Conservation (phyloP, 2,113 vertebrate genomes). For the Rafetus swinhoei region DNA sequence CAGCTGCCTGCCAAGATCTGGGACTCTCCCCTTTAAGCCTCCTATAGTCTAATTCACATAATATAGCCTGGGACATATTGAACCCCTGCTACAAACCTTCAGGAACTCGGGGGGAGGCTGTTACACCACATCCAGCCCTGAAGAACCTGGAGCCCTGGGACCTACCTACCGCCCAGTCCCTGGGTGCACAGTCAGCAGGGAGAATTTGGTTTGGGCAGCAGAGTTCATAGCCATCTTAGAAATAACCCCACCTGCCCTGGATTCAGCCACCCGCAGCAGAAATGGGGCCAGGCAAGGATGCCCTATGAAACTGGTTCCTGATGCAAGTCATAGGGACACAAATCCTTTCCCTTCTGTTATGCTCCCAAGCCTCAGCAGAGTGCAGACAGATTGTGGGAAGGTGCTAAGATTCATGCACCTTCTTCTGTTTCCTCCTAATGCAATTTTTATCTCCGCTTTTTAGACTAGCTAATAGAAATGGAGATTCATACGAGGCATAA, state of each 20-base stretch:
- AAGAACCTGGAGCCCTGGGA: not conserved
- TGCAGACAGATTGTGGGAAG: not conserved
- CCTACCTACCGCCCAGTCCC: not conserved
- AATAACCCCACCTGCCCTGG: not conserved
- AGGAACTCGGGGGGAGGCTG: not conserved
- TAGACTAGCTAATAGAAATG: not conserved
- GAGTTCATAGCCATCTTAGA: not conserved
- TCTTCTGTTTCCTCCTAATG: slow-evolving; percentile 1
- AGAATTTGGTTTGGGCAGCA: not conserved
- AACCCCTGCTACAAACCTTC: not conserved
- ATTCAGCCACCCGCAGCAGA: not conserved
- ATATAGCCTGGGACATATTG: accelerated
- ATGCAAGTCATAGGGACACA: not conserved
- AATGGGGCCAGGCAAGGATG: not conserved
- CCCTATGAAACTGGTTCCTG: not conserved
- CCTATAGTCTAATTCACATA: not conserved
- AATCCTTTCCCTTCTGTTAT: not conserved
- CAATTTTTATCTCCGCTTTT: slow-evolving; percentile 6
- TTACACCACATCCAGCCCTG: not conserved
- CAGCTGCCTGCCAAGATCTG: not conserved
- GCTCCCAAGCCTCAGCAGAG: not conserved
- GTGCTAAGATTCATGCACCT: not conserved
- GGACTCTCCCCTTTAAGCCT: not conserved
- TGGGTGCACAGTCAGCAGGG: not conserved
- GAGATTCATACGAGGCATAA: not conserved